phyloP scores from a whole-genome alignment of 1,140 invertebrate species.

The Rhynchophorus ferrugineus region DNA sequence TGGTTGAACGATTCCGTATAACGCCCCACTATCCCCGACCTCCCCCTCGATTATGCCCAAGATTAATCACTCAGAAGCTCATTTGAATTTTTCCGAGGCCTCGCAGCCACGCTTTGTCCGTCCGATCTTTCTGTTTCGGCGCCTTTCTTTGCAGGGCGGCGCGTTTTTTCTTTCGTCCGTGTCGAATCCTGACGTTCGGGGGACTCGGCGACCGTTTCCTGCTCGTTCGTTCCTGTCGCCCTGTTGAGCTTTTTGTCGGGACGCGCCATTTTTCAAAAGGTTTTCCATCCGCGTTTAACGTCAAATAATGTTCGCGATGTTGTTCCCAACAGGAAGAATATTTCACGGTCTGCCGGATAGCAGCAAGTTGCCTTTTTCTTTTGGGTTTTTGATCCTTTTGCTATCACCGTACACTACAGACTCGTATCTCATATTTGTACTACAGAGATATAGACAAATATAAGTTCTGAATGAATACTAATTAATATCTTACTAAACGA shows the following conservation, averaged over 20 bases:
- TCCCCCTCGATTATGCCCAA: slow-evolving; percentile 8
- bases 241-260: not conserved
- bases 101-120: not conserved
- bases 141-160: not conserved
- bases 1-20: slow-evolving; percentile 17
- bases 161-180: not conserved
- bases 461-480: too few relatives aligned
- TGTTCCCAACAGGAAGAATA: too few relatives aligned
- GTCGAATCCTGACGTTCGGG: not conserved
- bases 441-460: too few relatives aligned
- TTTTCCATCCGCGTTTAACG: too few relatives aligned
- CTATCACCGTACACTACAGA: too few relatives aligned
- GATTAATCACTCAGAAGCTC: slow-evolving; percentile 20
- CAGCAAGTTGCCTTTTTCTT: too few relatives aligned
- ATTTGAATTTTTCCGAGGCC: slow-evolving; percentile 15
- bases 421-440: too few relatives aligned
- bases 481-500: too few relatives aligned
- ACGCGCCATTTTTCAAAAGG: not conserved
- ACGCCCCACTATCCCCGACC: slow-evolving; percentile 8
- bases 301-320: too few relatives aligned
- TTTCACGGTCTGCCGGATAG: too few relatives aligned
- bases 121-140: slow-evolving; percentile 5
- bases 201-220: too few relatives aligned
- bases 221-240: not conserved
- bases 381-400: too few relatives aligned